Percentiles rank a stretch among this genome's conserved stretches.
Evolutionary conservation across 2,113 vertebrate species (phyloP).

Genomic region (Anoplopoma fimbria): DNA sequence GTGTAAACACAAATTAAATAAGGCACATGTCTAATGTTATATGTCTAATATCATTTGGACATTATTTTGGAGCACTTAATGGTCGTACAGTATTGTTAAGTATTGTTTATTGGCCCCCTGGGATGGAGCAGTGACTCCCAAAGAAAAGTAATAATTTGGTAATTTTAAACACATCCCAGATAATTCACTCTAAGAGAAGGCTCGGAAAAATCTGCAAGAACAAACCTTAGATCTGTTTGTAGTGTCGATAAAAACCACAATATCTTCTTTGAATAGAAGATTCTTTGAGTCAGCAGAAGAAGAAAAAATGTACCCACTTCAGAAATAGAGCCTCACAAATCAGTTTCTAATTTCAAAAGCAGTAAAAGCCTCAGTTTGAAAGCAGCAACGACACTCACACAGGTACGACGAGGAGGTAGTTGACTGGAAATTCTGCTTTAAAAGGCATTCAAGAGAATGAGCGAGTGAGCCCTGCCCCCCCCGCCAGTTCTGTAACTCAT

Average conservation of each 20-base stretch:
- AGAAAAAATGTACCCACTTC: constrained; percentile 1
- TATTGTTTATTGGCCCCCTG: no score
- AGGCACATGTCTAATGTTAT: background rate
- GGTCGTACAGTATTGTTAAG: no score
- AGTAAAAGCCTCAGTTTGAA: background rate
- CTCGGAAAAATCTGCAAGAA: background rate
- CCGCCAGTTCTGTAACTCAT: constrained; percentile 51
- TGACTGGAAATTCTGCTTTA: constrained; percentile 26
- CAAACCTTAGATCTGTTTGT: background rate
- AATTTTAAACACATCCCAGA: background rate
- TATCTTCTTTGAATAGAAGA: background rate
- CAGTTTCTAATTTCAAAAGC: background rate
- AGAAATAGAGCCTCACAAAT: constrained; percentile 14
- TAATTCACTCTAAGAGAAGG: background rate
- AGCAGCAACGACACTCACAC: background rate
- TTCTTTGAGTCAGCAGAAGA: background rate
- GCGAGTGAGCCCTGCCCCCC: constrained; percentile 17
- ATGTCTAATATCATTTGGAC: background rate
- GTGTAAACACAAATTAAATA: background rate
- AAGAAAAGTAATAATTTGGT: background rate
- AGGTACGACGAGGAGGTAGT: constrained; percentile 1
- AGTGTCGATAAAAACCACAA: background rate
- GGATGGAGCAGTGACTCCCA: background rate
- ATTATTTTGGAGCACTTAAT: background rate
- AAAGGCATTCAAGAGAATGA: constrained; percentile 40